Conservation (phyloP, 2,113 vertebrate genomes). For the Mobula hypostoma region DNA sequence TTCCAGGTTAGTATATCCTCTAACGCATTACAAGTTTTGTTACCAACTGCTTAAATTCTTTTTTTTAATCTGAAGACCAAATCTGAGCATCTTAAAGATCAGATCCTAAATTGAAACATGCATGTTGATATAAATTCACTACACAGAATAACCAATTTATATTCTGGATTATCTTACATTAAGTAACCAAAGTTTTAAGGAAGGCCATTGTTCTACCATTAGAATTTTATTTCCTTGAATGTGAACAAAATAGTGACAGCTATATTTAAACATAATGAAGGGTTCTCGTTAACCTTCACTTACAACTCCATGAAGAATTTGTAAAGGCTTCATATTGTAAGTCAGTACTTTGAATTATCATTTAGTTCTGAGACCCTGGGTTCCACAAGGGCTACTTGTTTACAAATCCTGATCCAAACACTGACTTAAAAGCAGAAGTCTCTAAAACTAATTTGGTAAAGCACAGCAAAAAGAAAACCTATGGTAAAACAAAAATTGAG, state of each 20-base stretch:
- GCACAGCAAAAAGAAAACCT: too few relatives aligned
- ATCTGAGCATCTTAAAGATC: neutral
- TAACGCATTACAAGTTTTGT: neutral
- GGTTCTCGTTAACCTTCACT: neutral
- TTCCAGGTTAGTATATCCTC: neutral
- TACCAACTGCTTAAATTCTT: neutral
- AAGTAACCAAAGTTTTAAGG: neutral
- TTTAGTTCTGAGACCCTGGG: too few relatives aligned
- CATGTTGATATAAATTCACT: neutral
- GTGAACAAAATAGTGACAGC: neutral
- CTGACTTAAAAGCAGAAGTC: too few relatives aligned
- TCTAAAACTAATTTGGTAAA: too few relatives aligned
- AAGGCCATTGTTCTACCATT: neutral
- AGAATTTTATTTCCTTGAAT: too few relatives aligned
- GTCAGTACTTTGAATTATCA: neutral
- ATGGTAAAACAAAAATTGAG: too few relatives aligned
- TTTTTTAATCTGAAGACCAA: neutral
- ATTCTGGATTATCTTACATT: neutral
- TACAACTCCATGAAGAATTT: neutral
- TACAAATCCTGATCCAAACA: too few relatives aligned
- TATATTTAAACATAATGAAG: neutral
- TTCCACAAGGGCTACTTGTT: too few relatives aligned
- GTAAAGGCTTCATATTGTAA: neutral
- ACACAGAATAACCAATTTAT: neutral
- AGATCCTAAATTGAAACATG: neutral